phyloP scores from a whole-genome alignment of 1,140 invertebrate species.

The Pectinophora gossypiella region DNA sequence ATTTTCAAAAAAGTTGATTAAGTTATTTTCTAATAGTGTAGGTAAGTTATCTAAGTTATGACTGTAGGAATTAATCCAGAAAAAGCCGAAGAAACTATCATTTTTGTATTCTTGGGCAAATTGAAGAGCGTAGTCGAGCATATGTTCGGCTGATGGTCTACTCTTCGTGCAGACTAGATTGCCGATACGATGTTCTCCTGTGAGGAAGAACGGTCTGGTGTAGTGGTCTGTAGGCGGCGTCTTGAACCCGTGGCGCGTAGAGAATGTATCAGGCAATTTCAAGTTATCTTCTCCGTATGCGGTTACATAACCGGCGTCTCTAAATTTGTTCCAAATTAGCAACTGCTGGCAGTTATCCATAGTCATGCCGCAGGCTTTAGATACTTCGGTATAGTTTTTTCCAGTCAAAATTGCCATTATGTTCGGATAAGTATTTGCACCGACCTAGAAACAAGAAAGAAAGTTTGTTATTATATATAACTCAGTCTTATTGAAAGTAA shows the following conservation, averaged over 20 bases:
- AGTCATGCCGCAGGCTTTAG: background rate
- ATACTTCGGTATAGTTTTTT: slow-evolving; percentile 45
- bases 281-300: slow-evolving; percentile 34
- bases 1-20: slow-evolving; percentile 71
- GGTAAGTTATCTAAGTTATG: slow-evolving; percentile 78
- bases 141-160: slow-evolving; percentile 72
- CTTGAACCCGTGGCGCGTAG: slow-evolving; percentile 25
- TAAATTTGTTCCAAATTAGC: slow-evolving; percentile 32
- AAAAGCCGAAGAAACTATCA: slow-evolving; percentile 77
- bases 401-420: slow-evolving; percentile 84
- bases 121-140: slow-evolving; percentile 75
- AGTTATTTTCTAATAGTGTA: slow-evolving; percentile 75
- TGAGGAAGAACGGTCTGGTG: slow-evolving; percentile 78
- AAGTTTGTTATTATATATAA: too few species aligned
- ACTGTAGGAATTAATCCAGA: slow-evolving; percentile 81
- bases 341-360: slow-evolving; percentile 40
- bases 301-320: slow-evolving; percentile 27
- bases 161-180: slow-evolving; percentile 73
- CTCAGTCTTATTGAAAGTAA: too few species aligned
- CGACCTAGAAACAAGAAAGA: too few species aligned
- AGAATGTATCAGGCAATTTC: slow-evolving; percentile 28
- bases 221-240: slow-evolving; percentile 82
- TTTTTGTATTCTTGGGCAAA: slow-evolving; percentile 74
- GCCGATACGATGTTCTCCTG: slow-evolving; percentile 70
- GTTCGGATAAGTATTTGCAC: slow-evolving; percentile 88